Evolutionary conservation across 2,797 vertebrate genomes (phyloP).

Genomic region (Heliangelus exortis): DNA sequence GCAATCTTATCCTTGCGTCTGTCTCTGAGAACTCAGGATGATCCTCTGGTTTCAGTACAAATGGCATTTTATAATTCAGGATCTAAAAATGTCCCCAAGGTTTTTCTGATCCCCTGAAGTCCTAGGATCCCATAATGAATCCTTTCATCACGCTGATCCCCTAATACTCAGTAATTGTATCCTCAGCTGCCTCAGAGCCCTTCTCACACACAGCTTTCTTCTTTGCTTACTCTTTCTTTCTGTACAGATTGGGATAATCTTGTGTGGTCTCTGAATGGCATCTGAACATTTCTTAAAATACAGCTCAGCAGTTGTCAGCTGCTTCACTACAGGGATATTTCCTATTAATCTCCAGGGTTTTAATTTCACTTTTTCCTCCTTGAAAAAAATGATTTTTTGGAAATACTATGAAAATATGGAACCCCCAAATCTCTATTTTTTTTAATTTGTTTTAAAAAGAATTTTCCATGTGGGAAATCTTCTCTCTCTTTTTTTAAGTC

Average conservation of each 20-base stretch:
- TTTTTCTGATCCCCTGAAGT: not conserved
- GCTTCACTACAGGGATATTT: not conserved
- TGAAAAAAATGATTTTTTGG: not conserved
- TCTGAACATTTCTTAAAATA: not conserved
- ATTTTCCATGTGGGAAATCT: not conserved
- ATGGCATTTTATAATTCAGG: not conserved
- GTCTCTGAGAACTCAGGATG: not conserved
- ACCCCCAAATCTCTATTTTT: not conserved
- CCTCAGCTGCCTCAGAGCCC: not conserved
- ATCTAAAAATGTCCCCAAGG: not conserved
- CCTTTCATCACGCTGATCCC: not conserved
- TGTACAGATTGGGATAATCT: not conserved
- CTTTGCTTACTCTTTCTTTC: not conserved
- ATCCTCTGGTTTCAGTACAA: conserved; percentile 9
- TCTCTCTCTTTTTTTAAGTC: not conserved
- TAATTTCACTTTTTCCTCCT: not conserved
- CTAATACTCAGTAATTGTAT: not conserved
- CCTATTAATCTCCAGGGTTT: not conserved
- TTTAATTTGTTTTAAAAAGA: not conserved
- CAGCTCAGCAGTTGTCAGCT: not conserved
- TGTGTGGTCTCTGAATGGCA: not conserved
- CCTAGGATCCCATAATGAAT: not conserved
- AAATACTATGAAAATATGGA: not conserved
- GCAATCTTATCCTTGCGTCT: not conserved
- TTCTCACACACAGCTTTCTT: not conserved